phyloP scores from a whole-genome alignment of 2,797 vertebrate species.

The Crocidura indochinensis region DNA sequence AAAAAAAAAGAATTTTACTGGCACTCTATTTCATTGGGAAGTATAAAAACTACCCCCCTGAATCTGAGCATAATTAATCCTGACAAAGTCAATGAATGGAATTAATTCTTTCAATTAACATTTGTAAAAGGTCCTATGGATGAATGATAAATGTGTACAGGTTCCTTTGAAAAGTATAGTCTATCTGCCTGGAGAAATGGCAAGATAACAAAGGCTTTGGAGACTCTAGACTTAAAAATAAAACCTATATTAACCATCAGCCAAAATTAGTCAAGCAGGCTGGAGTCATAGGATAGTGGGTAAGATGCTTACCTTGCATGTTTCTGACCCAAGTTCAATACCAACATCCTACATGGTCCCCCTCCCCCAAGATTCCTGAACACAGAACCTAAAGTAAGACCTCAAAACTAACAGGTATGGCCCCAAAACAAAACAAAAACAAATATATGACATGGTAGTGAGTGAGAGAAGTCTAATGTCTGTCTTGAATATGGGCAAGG shows the following conservation, averaged over 20 bases:
- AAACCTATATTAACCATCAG: neutral
- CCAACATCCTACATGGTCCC: too few relatives aligned
- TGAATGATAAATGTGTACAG: neutral
- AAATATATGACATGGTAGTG: too few relatives aligned
- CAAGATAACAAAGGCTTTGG: neutral
- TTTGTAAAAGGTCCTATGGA: neutral
- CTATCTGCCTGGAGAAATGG: neutral
- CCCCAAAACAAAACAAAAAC: too few relatives aligned
- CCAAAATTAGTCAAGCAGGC: too few relatives aligned
- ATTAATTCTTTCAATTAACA: slow-evolving; percentile 32
- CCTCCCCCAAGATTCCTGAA: too few relatives aligned
- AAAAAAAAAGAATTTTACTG: neutral
- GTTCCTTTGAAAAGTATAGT: neutral
- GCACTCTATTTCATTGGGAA: neutral
- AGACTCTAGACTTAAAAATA: slow-evolving; percentile 23
- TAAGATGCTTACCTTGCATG: too few relatives aligned
- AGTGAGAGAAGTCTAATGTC: too few relatives aligned
- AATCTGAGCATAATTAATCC: slow-evolving; percentile 32
- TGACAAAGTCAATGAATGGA: slow-evolving; percentile 22
- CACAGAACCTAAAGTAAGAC: too few relatives aligned
- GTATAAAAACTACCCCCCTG: neutral
- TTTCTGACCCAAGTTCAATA: too few relatives aligned
- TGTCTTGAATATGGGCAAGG: too few relatives aligned
- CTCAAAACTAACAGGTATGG: too few relatives aligned
- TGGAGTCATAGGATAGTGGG: too few relatives aligned